A percentile compares a stretch with the other conserved stretches of the same genome.
Conservation (phyloP, 2,797 vertebrate genomes). For the Ispidina picta region DNA sequence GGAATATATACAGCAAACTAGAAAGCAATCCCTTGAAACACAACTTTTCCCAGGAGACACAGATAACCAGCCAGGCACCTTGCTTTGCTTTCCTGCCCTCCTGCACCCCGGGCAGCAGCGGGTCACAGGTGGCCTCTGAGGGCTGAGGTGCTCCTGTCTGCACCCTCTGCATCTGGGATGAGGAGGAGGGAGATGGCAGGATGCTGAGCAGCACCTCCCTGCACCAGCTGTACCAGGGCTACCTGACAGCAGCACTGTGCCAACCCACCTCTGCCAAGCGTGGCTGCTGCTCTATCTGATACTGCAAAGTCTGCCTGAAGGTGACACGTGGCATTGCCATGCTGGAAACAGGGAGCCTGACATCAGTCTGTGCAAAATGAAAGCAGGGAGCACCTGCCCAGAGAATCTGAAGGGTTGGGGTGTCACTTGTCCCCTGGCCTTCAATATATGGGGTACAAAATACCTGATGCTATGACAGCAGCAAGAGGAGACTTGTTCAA, state of each 20-base stretch:
- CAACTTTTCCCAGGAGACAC: slow-evolving; percentile 27
- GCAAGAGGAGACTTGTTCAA: not conserved
- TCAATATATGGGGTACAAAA: not conserved
- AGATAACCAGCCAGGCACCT: slow-evolving; percentile 16
- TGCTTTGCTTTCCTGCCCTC: slow-evolving; percentile 16
- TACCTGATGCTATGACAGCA: not conserved
- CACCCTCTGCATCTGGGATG: not conserved
- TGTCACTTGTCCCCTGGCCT: not conserved
- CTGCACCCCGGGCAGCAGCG: not conserved
- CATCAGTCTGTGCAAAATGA: not conserved
- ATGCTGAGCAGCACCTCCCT: not conserved
- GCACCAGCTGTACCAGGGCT: not conserved
- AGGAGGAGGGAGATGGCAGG: not conserved
- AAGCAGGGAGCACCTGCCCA: not conserved
- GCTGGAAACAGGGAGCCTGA: not conserved
- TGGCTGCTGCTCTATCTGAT: not conserved
- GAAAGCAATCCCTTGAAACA: slow-evolving; percentile 47
- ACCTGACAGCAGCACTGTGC: not conserved
- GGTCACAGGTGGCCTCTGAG: not conserved
- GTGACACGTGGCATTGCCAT: not conserved
- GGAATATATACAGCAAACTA: slow-evolving; percentile 57
- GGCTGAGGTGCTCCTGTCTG: not conserved
- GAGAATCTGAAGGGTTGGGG: not conserved
- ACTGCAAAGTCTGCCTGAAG: not conserved
- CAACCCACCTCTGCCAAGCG: not conserved